These are phyloP conservation scores for Parascotia fuliginaria DNA, from an alignment of 2,888 invertebrate genomes.

Conservation along the genomic window DNA sequence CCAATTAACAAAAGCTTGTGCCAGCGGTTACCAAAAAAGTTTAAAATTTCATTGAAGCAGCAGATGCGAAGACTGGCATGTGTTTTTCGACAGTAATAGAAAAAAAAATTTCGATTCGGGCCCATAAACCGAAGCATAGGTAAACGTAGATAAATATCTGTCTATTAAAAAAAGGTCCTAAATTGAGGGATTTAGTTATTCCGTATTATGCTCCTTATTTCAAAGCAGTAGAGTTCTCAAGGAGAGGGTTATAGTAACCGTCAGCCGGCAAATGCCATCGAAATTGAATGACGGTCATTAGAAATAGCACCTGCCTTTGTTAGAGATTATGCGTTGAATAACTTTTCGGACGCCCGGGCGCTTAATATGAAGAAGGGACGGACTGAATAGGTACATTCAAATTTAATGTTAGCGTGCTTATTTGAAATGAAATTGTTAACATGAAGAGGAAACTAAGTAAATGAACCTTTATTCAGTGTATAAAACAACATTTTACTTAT, in stretches of 20 bases:
- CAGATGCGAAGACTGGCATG: conserved; percentile 58
- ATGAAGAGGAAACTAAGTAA: no score
- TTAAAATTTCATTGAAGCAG: conserved; percentile 31
- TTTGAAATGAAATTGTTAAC: no score
- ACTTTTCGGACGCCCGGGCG: conserved; percentile 8
- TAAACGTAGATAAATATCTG: conserved; percentile 37
- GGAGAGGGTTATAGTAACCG: conserved; percentile 18
- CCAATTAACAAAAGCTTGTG: conserved; percentile 27
- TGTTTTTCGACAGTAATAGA: conserved; percentile 48
- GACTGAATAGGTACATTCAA: no score
- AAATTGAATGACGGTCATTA: conserved; percentile 54
- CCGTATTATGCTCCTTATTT: conserved; percentile 29
- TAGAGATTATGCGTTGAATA: conserved; percentile 54
- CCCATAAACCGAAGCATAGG: conserved; percentile 32
- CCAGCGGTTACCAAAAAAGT: conserved; percentile 25
- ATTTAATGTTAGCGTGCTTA: no score
- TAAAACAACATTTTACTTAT: no score
- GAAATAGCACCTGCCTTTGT: conserved; percentile 69
- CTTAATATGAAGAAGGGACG: no score
- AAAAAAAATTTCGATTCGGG: conserved; percentile 33
- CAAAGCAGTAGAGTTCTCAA: conserved; percentile 20
- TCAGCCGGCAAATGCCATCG: conserved; percentile 53
- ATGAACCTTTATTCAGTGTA: no score
- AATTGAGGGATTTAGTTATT: conserved; percentile 8
- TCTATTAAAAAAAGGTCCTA: conserved; percentile 25